Evolutionary conservation across 1,140 invertebrate genomes (phyloP), one percentile per base, ranked within the genome.

Genomic region (Telenomus remus): DNA sequence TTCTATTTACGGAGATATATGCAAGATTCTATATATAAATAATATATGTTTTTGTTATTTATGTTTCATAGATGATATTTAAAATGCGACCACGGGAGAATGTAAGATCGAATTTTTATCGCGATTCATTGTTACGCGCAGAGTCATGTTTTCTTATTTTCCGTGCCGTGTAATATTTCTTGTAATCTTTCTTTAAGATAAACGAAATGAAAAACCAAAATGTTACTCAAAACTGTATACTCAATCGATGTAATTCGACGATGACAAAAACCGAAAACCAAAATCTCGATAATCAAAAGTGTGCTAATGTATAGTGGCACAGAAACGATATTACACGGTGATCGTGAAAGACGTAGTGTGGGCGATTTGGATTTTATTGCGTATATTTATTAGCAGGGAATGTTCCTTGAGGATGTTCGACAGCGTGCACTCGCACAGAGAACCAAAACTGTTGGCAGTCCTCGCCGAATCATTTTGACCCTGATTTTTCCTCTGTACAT

Each of bases 41-140:
- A 39, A 61, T 35, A 59, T 12, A 59, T 60, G 68, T 72, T 59
- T 72, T 57, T 71, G 69, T 72, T 64, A 73, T 73, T 64, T 64
- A 64, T 64, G 60, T 65, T 73, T 73, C 35, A 64, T 73, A 74
- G 50, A 72, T 72, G 54, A 72, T 72, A 64, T 72, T 72, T 64
- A 64, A n/a, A 70, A 72, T 53, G 47, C 69, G 49, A 66, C 10
- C 12, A 34, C 4, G 34, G 43, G 11, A 69, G 51, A 70, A 54
- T 61, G 42, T 35, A 50, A 44, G 43, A 49, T 56, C 59, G 53
- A 57, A 27, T 60, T 71, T 56, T 61, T 59, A 57, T 27, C n/a
- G 46, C 54, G 19, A 47, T 46, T 57, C 44, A 51, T 71, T 61
- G 50, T 61, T 60, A 39, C 7, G 14, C 37, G 48, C 14, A 44